A percentile compares a stretch with the other conserved stretches of the same genome.
These are phyloP conservation scores for Entomobrya multifasciata DNA, from an alignment of 2,888 invertebrate genomes.

Conservation along the genomic window DNA sequence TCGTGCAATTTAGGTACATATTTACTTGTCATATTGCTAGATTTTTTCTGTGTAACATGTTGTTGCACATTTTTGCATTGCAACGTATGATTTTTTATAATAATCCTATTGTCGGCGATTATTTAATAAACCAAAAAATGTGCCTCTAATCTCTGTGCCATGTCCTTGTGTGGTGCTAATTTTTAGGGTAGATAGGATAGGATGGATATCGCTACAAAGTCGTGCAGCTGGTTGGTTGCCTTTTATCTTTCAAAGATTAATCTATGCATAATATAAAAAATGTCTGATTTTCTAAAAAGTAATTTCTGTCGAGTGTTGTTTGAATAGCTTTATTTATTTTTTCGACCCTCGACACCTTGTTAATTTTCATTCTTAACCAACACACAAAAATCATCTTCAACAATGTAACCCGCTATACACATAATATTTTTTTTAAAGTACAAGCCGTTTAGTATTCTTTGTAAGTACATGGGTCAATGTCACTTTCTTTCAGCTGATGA, in stretches of 20 bases:
- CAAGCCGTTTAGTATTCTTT: no score
- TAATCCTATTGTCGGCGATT: neutral
- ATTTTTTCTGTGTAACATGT: neutral
- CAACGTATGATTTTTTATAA: neutral
- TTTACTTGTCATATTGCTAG: neutral
- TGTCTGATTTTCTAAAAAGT: no score
- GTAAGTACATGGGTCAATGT: neutral
- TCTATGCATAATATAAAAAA: no score
- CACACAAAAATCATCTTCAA: constrained; percentile 6
- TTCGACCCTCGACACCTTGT: neutral
- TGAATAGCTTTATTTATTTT: neutral
- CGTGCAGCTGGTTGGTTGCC: no score
- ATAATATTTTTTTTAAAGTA: no score
- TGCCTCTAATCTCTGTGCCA: no score
- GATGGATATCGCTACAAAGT: no score
- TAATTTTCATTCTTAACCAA: neutral
- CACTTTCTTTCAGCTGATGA: constrained; percentile 25
- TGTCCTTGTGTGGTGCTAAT: no score
- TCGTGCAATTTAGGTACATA: neutral
- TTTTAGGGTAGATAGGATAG: no score
- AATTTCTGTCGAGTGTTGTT: no score
- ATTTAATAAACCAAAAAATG: constrained; percentile 8
- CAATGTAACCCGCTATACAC: constrained; percentile 5
- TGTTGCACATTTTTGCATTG: neutral
- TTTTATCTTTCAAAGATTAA: no score